These are phyloP conservation scores for Mactra quadrangularis DNA, from an alignment of 1,140 invertebrate genomes.

Conservation along the genomic window DNA sequence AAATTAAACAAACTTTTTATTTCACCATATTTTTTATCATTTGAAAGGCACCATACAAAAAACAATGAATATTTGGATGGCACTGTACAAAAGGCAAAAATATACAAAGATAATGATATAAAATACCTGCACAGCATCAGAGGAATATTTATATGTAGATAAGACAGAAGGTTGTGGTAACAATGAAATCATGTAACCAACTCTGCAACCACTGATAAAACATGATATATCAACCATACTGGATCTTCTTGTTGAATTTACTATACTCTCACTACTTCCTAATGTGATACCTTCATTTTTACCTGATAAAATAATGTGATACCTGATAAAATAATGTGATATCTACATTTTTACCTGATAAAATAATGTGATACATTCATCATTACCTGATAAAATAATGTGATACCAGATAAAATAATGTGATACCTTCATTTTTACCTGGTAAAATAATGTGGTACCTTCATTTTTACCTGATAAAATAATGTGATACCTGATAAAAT, in stretches of 20 bases:
- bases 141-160: slow-evolving; percentile 69
- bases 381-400: slow-evolving; percentile 17
- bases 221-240: slow-evolving; percentile 64
- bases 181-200: slow-evolving; percentile 68
- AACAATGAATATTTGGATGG: too few species aligned
- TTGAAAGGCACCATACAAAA: too few species aligned
- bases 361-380: background rate
- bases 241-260: slow-evolving; percentile 46
- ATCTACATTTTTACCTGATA: too few species aligned
- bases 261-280: slow-evolving; percentile 2
- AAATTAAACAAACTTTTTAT: too few species aligned
- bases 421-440: too few species aligned
- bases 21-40: too few species aligned
- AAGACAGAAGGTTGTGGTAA: slow-evolving; percentile 39
- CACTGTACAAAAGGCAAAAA: too few species aligned
- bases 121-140: slow-evolving; percentile 64
- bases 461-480: slow-evolving; percentile 17
- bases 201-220: slow-evolving; percentile 65
- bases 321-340: too few species aligned
- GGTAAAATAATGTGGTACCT: background rate
- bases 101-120: too few species aligned
- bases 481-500: too few species aligned
- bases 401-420: too few species aligned
- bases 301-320: slow-evolving; percentile 14
- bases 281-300: background rate